Evolutionary conservation across 2,888 invertebrate species (phyloP).

Genomic region (Trisateles emortualis): DNA sequence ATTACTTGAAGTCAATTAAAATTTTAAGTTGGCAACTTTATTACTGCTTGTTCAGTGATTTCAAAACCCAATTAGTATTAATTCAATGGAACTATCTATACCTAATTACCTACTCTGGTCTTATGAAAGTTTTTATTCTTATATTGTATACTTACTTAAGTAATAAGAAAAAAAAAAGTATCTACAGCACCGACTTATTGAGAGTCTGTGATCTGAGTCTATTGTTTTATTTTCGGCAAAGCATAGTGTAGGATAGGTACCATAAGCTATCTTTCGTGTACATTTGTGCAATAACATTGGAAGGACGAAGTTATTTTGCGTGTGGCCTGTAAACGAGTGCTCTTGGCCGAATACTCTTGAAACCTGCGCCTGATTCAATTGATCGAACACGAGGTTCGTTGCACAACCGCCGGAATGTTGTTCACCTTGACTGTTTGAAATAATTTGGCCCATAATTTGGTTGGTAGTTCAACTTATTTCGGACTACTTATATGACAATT

Average conservation of each 20-base stretch:
- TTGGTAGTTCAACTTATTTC: conserved; percentile 9
- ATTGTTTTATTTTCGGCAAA: background rate
- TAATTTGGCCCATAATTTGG: conserved; percentile 46
- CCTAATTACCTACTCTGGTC: too few species aligned
- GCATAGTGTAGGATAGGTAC: background rate
- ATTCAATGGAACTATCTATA: too few species aligned
- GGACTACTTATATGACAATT: background rate
- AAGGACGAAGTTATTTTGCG: background rate
- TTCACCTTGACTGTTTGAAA: conserved; percentile 64
- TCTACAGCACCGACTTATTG: too few species aligned
- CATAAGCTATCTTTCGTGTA: too few species aligned
- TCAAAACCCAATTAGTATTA: too few species aligned
- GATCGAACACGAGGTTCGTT: conserved; percentile 57
- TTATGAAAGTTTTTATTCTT: too few species aligned
- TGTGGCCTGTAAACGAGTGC: conserved; percentile 21
- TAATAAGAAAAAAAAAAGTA: too few species aligned
- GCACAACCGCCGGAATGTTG: conserved; percentile 60
- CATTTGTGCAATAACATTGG: background rate
- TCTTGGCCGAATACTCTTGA: conserved; percentile 68
- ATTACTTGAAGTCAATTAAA: too few species aligned
- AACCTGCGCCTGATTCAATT: conserved; percentile 56
- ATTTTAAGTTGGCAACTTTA: too few species aligned
- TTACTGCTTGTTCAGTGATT: too few species aligned
- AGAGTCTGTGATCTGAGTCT: too few species aligned
- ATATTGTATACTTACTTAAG: too few species aligned